A percentile compares a stretch with the other conserved stretches of the same genome.
These are phyloP conservation scores for Passer montanus DNA, from an alignment of 2,113 vertebrate genomes.

Conservation along the genomic window DNA sequence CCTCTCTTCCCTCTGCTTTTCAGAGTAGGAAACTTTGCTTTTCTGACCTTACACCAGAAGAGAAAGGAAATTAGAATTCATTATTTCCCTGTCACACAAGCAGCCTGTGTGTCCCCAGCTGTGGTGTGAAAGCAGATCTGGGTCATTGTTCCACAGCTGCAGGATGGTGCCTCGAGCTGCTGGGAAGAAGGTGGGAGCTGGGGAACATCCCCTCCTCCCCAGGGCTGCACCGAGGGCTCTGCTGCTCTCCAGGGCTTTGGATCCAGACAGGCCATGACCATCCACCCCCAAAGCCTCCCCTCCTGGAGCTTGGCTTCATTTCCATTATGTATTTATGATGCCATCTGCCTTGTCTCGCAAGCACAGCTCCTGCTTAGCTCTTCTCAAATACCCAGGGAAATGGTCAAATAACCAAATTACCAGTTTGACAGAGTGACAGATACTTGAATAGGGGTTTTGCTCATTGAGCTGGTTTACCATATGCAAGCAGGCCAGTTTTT, in stretches of 20 bases:
- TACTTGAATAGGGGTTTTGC: background rate
- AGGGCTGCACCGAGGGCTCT: background rate
- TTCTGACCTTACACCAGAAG: background rate
- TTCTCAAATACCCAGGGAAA: background rate
- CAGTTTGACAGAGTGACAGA: background rate
- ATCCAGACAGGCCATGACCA: fast-evolving
- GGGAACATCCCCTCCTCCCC: background rate
- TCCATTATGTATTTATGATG: background rate
- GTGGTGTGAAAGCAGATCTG: background rate
- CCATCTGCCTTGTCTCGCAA: background rate
- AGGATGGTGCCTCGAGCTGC: background rate
- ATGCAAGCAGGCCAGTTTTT: background rate
- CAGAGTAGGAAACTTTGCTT: background rate
- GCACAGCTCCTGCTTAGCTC: background rate
- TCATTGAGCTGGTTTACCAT: background rate
- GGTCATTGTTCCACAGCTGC: background rate
- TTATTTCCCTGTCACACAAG: background rate
- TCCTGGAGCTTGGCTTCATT: background rate
- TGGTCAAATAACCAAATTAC: background rate
- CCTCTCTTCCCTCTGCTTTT: background rate
- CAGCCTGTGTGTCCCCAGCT: constrained; percentile 21
- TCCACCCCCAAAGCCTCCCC: background rate
- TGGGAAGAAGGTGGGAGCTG: background rate
- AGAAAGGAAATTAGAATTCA: background rate
- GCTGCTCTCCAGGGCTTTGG: background rate